Conservation (phyloP, 2,888 invertebrate genomes). For the Xylota segnis region DNA sequence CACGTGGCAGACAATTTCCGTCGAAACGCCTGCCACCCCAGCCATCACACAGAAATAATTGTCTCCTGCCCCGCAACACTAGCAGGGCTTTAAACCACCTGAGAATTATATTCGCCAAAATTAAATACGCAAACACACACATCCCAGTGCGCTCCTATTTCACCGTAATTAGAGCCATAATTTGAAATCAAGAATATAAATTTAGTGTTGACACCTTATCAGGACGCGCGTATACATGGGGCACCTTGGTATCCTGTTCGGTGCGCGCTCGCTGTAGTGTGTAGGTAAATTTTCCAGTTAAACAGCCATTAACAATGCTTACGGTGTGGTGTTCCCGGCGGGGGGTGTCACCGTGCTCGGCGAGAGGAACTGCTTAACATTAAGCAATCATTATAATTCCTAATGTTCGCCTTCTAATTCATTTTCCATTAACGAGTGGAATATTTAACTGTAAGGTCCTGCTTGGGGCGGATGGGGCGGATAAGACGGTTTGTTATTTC, state of each 20-base stretch:
- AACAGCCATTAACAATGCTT: slow-evolving; percentile 47
- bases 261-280: slow-evolving; percentile 6
- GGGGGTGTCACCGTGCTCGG: neutral
- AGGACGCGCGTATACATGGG: neutral
- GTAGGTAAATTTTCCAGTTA: slow-evolving; percentile 53
- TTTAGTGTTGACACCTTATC: slow-evolving; percentile 68
- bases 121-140: slow-evolving; percentile 50
- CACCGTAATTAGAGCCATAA: slow-evolving; percentile 69
- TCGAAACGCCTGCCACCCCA: neutral
- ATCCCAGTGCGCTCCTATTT: slow-evolving; percentile 33
- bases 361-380: slow-evolving; percentile 33
- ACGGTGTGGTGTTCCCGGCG: slow-evolving; percentile 6
- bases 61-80: neutral
- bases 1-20: slow-evolving; percentile 42
- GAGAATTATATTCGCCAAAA: slow-evolving; percentile 49
- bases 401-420: slow-evolving; percentile 57
- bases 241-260: neutral
- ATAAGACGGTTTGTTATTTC: slow-evolving; percentile 15
- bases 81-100: neutral
- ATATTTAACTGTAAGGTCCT: slow-evolving; percentile 33
- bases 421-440: slow-evolving; percentile 52
- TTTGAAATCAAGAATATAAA: slow-evolving; percentile 71
- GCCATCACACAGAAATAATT: slow-evolving; percentile 21
- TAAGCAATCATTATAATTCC: slow-evolving; percentile 63
- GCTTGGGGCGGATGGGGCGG: neutral